phyloP scores from a whole-genome alignment of 2,797 vertebrate species.

The Bufotes viridis region DNA sequence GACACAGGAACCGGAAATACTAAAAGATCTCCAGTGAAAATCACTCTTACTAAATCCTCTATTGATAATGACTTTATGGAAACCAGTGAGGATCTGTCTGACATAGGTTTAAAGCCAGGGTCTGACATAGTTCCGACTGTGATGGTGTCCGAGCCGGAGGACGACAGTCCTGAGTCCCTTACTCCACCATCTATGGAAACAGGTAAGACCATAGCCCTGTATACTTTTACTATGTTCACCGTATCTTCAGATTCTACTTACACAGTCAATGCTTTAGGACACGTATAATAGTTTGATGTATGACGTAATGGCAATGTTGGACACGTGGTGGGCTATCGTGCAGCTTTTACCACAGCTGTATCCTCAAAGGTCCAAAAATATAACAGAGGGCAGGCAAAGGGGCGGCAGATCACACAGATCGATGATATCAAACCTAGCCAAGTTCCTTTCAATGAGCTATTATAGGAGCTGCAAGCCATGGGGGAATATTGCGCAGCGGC shows the following conservation, averaged over 20 bases:
- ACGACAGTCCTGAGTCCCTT: constrained; percentile 92
- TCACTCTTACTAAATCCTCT: constrained; percentile 83
- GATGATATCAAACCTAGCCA: not conserved
- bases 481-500: not conserved
- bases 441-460: constrained; percentile 5
- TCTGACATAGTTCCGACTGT: constrained; percentile 90
- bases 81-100: constrained; percentile 69
- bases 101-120: constrained; percentile 84
- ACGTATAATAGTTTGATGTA: not conserved
- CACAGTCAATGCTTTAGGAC: not conserved
- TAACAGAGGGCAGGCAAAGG: not conserved
- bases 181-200: constrained; percentile 90
- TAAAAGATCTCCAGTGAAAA: constrained; percentile 82
- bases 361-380: not conserved
- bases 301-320: not conserved
- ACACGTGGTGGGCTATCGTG: not conserved
- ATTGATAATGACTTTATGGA: constrained; percentile 60
- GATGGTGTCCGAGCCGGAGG: constrained; percentile 94
- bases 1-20: constrained; percentile 68
- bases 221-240: not conserved
- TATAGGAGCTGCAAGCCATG: not conserved
- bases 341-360: not conserved
- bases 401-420: constrained; percentile 3
- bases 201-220: constrained; percentile 70
- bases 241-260: not conserved